Evolutionary conservation across 1,140 invertebrate species (phyloP).

Genomic region (Drosophila ercepeae): DNA sequence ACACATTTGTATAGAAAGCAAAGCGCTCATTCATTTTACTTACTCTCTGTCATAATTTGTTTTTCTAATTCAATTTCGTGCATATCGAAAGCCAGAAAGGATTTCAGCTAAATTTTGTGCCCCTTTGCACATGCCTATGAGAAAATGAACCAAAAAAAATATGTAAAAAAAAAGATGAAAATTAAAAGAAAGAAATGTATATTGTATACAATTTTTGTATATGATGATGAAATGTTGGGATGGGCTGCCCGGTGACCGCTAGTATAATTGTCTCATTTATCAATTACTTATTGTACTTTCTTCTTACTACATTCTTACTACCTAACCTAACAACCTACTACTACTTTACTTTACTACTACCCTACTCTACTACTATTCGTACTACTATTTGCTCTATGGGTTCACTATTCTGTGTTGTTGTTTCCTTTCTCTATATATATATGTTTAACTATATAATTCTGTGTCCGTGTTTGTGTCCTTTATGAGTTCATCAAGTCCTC

Average conservation of each 20-base stretch:
- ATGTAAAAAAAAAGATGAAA: conserved; percentile 13
- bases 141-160: conserved; percentile 24
- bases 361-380: conserved; percentile 67
- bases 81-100: conserved; percentile 47
- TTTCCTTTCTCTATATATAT: conserved; percentile 44
- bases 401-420: conserved; percentile 72
- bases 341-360: conserved; percentile 59
- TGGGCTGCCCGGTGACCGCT: conserved; percentile 84
- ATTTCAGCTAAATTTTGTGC: conserved; percentile 73
- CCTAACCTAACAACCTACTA: conserved; percentile 67
- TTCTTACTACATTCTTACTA: conserved; percentile 79
- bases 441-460: conserved; percentile 25
- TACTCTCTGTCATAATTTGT: conserved; percentile 71
- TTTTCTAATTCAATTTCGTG: conserved; percentile 71
- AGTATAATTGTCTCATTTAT: conserved; percentile 83
- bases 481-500: conserved; percentile 22
- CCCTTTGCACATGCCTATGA: conserved; percentile 50
- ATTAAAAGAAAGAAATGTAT: conserved; percentile 42
- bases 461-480: conserved; percentile 73
- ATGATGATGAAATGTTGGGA: conserved; percentile 84
- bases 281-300: conserved; percentile 82
- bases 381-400: conserved; percentile 80
- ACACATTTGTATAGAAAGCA: conserved; percentile 66
- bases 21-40: conserved; percentile 61
- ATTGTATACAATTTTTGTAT: conserved; percentile 74